Evolutionary conservation across 2,113 vertebrate species (phyloP).

Genomic region (Aplodontia rufa): DNA sequence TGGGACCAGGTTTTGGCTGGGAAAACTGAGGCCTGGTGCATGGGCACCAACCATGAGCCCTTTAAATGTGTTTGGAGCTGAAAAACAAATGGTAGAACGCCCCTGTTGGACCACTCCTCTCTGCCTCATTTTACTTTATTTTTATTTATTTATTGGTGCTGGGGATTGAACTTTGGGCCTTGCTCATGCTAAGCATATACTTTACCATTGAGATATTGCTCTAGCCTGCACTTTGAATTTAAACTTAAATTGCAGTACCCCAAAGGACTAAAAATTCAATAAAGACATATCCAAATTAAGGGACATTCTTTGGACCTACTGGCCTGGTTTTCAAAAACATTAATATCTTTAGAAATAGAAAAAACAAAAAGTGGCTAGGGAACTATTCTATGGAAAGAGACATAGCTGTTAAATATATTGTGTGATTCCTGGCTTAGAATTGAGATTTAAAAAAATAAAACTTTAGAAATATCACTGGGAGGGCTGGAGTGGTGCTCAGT

Average conservation of each 20-base stretch:
- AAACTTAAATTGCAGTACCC: conserved; percentile 22
- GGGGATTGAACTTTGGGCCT: not conserved
- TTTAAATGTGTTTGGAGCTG: not conserved
- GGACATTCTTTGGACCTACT: not conserved
- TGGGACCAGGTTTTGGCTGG: not conserved
- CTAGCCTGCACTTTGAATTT: not conserved
- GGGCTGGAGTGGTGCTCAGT: too few relatives aligned
- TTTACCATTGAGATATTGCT: not conserved
- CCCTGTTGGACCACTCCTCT: too few relatives aligned
- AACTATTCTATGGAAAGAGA: not conserved
- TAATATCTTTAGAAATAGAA: not conserved
- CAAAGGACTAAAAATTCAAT: conserved; percentile 51
- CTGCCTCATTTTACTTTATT: not conserved
- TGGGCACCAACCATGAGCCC: not conserved
- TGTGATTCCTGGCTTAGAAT: not conserved
- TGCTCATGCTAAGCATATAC: not conserved
- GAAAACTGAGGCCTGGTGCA: not conserved
- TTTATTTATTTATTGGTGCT: not conserved
- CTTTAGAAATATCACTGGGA: not conserved
- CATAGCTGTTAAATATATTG: not conserved
- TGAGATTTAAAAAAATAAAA: not conserved
- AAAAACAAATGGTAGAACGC: not conserved
- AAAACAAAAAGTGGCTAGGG: not conserved
- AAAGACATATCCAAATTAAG: not conserved
- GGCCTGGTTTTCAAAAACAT: not conserved